Evolutionary conservation across 2,113 vertebrate genomes (phyloP).

Genomic region (Prinia subflava): DNA sequence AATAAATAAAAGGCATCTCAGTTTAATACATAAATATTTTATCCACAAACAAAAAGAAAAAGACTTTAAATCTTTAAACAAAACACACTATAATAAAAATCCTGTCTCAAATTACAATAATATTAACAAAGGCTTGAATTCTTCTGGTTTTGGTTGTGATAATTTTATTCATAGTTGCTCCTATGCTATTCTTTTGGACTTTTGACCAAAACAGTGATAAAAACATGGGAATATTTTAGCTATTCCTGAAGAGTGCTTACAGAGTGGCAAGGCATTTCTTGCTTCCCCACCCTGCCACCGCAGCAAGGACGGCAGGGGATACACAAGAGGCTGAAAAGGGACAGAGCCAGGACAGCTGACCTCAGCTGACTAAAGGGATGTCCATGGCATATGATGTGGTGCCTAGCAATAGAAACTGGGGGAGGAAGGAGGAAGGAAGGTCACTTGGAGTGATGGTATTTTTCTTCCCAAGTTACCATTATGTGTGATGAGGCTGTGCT

Average conservation of each 20-base stretch:
- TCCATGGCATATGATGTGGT: neutral
- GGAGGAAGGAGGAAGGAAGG: neutral
- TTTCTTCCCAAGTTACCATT: neutral
- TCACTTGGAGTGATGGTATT: neutral
- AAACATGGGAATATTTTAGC: neutral
- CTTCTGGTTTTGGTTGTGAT: neutral
- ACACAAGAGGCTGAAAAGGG: neutral
- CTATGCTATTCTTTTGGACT: neutral
- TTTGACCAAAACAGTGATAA: neutral
- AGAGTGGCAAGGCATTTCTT: neutral
- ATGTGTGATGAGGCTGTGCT: accelerated
- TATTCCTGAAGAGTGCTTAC: neutral
- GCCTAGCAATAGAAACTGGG: neutral
- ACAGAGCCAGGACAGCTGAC: neutral
- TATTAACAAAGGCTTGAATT: neutral
- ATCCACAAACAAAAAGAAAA: neutral
- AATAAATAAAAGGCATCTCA: neutral
- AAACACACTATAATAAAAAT: neutral
- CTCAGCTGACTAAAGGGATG: neutral
- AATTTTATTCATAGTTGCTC: neutral
- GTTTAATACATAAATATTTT: neutral
- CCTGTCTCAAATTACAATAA: neutral
- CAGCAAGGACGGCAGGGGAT: accelerated
- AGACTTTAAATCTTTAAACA: neutral
- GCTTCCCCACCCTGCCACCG: neutral